Conservation (phyloP, 2,797 vertebrate genomes). For the Cyprinodon diabolis region DNA sequence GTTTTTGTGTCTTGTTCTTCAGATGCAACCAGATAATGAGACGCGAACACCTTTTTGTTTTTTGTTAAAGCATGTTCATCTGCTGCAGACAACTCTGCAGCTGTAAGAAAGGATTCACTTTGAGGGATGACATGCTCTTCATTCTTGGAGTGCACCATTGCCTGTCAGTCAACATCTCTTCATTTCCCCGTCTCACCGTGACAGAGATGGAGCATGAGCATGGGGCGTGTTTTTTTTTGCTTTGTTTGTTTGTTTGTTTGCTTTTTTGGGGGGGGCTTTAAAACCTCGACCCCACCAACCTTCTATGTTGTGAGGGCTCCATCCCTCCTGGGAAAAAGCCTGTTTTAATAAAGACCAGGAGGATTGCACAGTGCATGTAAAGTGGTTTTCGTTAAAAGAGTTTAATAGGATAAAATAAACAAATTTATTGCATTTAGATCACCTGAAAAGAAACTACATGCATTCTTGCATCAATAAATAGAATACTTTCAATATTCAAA, state of each 20-base stretch:
- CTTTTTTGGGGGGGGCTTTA: constrained; percentile 30
- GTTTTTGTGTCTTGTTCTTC: background rate
- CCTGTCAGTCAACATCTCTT: constrained; percentile 73
- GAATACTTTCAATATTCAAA: background rate
- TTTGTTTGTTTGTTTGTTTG: background rate
- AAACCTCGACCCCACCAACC: constrained; percentile 50
- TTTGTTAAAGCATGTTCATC: background rate
- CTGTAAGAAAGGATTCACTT: constrained; percentile 22
- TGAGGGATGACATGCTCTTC: constrained; percentile 62
- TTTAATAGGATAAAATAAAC: constrained; percentile 48
- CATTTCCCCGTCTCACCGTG: constrained; percentile 55
- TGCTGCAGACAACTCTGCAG: background rate
- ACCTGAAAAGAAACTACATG: background rate
- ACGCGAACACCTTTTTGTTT: background rate
- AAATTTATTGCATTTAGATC: constrained; percentile 3
- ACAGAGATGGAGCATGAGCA: constrained; percentile 27
- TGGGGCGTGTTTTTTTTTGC: background rate
- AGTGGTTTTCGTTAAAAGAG: constrained; percentile 49
- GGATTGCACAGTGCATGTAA: constrained; percentile 28
- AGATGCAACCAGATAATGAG: background rate
- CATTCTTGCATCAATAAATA: background rate
- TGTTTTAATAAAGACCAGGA: constrained; percentile 59
- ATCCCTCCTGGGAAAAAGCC: constrained; percentile 62
- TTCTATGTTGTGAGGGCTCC: constrained; percentile 37
- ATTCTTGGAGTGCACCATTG: constrained; percentile 72